These are phyloP conservation scores for Amphimallon solstitiale DNA, from an alignment of 2,888 invertebrate genomes.

Conservation along the genomic window DNA sequence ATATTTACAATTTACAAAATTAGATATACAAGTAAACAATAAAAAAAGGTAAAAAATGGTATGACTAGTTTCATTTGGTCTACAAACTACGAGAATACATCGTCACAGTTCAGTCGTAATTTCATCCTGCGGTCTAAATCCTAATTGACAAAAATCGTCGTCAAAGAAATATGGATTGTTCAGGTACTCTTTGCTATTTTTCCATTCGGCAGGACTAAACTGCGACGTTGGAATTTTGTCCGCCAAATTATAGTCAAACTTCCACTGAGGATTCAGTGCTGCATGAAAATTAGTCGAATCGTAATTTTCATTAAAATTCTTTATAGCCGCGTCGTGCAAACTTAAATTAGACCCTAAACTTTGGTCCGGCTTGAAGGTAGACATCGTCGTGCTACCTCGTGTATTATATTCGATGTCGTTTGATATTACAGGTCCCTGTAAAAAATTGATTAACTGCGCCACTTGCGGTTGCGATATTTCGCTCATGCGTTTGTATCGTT, in stretches of 20 bases:
- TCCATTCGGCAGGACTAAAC: slow-evolving; percentile 65
- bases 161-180: slow-evolving; percentile 75
- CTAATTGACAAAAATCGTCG: slow-evolving; percentile 84
- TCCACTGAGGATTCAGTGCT: slow-evolving; percentile 66
- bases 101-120: slow-evolving; percentile 83
- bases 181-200: slow-evolving; percentile 60
- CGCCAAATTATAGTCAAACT: slow-evolving; percentile 66
- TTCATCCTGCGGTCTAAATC: slow-evolving; percentile 88
- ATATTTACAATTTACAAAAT: slow-evolving; percentile 38
- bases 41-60: slow-evolving; percentile 38
- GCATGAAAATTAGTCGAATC: slow-evolving; percentile 52
- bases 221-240: slow-evolving; percentile 62
- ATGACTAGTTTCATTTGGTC: slow-evolving; percentile 46
- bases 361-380: slow-evolving; percentile 63
- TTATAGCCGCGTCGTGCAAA: slow-evolving; percentile 58
- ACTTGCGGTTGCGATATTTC: slow-evolving; percentile 70
- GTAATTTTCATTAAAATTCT: slow-evolving; percentile 59
- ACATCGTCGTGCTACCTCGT: slow-evolving; percentile 57
- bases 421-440: slow-evolving; percentile 66
- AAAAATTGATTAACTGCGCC: slow-evolving; percentile 80
- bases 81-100: slow-evolving; percentile 26
- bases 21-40: slow-evolving; percentile 31
- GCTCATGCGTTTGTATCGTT: slow-evolving; percentile 72
- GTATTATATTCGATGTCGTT: slow-evolving; percentile 59
- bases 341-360: slow-evolving; percentile 58